These are phyloP conservation scores for Anthopleura xanthogrammica DNA, from an alignment of 92 coral and sea anemone species.

Conservation along the genomic window DNA sequence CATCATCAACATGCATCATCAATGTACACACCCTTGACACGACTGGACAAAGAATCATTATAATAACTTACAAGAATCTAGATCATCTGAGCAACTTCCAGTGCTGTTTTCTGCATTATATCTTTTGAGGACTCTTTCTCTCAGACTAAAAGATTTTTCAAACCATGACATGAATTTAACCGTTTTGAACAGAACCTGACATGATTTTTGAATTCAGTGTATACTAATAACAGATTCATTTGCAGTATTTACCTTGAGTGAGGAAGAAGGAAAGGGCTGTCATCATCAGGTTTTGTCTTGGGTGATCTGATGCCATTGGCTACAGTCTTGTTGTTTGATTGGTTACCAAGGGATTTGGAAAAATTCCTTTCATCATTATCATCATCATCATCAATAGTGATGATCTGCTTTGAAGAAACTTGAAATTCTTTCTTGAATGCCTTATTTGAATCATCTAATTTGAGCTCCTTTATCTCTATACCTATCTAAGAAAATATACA, in stretches of 20 bases:
- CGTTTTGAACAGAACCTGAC: too few species aligned
- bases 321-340: neutral
- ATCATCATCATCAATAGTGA: neutral
- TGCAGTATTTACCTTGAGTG: constrained; percentile 1
- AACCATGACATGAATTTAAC: neutral
- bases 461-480: neutral
- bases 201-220: too few species aligned
- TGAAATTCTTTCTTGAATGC: neutral
- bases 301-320: neutral
- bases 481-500: neutral
- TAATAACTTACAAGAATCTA: constrained; percentile 69
- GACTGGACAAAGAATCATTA: neutral
- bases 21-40: neutral
- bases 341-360: neutral
- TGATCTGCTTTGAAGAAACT: neutral
- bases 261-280: constrained; percentile 6
- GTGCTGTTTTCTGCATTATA: constrained; percentile 58
- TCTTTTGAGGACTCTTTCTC: constrained; percentile 55
- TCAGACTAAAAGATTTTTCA: constrained; percentile 37
- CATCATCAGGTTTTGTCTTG: neutral
- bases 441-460: neutral
- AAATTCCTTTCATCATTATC: neutral
- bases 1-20: too few species aligned
- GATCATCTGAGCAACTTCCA: constrained; percentile 66
- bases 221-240: too few species aligned